Evolutionary conservation across 2,888 invertebrate species (phyloP), one percentile per base, ranked within the genome.

Genomic region (Syritta pipiens): DNA sequence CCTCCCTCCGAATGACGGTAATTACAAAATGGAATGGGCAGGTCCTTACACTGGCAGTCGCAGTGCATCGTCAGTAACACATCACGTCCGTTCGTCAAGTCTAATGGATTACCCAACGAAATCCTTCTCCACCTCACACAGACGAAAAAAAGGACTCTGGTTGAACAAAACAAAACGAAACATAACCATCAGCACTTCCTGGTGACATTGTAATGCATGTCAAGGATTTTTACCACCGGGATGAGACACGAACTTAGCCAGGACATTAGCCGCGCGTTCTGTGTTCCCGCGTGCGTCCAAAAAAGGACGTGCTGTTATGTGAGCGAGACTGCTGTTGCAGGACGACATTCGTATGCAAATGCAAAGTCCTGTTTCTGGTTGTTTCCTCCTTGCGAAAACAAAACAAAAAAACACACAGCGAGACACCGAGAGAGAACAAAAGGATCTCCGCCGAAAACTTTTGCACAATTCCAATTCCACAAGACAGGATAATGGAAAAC

Each of bases 151-250:
- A 17, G 14, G 37, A 57, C 30, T 46, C 69, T 53, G 51, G 46
- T 26, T 48, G 37, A 57, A 42, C 57, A 55, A 69, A 75, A 79
- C 77, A 67, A 77, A 71, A 77, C 77, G 60, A 76, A 76, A 72
- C 82, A 82, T 82, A 82, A 82, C 82, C 81, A 83, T 83, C 82
- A 82, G 81, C 81, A 81, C 82, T 83, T 83, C 83, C 82, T 82
- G 81, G 69, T 81, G 71, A 72, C 77, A 76, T 82, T 82, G 81
- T 79, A 81, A 83, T 83, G 82, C 83, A 83, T 83, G 82, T 83
- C 83, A 83, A 83, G 82, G 83, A 82, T 83, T 82, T 82, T 82
- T 76, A 67, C 49, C 60, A 55, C 44, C 10, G 30, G 44, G 20
- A 44, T 17, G 37, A 28, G 10, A 44, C 10, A 24, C 14, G 10